A percentile compares a stretch with the other conserved stretches of the same genome.
Evolutionary conservation across 1,140 invertebrate genomes (phyloP).

Genomic region (Plutomurus gul): DNA sequence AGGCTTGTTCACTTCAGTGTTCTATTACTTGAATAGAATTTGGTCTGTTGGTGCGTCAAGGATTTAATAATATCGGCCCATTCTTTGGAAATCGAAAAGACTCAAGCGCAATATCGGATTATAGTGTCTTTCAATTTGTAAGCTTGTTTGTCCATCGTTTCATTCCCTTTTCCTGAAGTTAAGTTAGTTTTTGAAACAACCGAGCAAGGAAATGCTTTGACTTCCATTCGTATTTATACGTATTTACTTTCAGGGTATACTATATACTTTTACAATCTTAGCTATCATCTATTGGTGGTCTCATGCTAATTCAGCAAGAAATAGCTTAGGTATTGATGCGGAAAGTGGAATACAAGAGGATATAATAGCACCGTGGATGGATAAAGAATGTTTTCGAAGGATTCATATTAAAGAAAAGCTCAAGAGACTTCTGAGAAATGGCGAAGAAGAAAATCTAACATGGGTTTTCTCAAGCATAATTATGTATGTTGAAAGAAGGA

Average conservation of each 20-base stretch:
- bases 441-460: too few relatives aligned
- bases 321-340: too few relatives aligned
- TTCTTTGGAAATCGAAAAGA: conserved; percentile 23
- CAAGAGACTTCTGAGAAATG: too few relatives aligned
- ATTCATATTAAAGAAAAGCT: too few relatives aligned
- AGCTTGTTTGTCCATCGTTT: background rate
- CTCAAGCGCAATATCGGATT: conserved; percentile 32
- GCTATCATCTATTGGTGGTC: too few relatives aligned
- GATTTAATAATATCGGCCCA: conserved; percentile 41
- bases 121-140: conserved; percentile 39
- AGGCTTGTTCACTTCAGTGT: background rate
- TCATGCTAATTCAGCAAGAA: too few relatives aligned
- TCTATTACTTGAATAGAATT: background rate
- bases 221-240: background rate
- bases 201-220: conserved; percentile 8
- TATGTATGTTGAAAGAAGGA: too few relatives aligned
- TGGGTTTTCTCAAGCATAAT: too few relatives aligned
- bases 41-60: background rate
- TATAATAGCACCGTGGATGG: too few relatives aligned
- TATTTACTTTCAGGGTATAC: background rate
- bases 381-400: too few relatives aligned
- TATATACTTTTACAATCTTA: too few relatives aligned
- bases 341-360: too few relatives aligned
- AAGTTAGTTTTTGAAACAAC: conserved; percentile 11
- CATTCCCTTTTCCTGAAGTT: background rate